These are phyloP conservation scores for Rhineura floridana DNA, from an alignment of 2,113 vertebrate species.

Conservation along the genomic window DNA sequence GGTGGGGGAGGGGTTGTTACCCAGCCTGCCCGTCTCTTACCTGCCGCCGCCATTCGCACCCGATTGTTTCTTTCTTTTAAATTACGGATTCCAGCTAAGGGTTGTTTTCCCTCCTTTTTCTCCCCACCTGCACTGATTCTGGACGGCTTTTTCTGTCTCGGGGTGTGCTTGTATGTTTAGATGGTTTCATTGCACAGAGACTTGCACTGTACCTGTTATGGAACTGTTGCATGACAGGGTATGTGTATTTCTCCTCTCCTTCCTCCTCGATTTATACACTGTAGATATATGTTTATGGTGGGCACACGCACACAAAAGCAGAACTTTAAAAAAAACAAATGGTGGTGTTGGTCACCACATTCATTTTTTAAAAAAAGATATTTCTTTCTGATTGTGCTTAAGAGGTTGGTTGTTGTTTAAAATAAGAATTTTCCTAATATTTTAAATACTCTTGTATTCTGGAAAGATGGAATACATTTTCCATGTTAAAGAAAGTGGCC, in stretches of 20 bases:
- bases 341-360: not conserved
- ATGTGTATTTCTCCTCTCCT: not conserved
- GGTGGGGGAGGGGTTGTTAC: not conserved
- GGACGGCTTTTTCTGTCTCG: not conserved
- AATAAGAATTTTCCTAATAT: not conserved
- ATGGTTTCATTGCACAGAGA: not conserved
- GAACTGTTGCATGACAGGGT: constrained; percentile 7
- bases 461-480: not conserved
- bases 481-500: constrained; percentile 33
- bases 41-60: not conserved
- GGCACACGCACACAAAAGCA: not conserved
- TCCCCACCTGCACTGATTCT: not conserved
- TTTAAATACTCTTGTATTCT: not conserved
- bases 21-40: not conserved
- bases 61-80: not conserved
- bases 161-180: not conserved
- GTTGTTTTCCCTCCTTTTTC: not conserved
- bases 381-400: not conserved
- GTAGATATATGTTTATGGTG: not conserved
- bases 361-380: no score
- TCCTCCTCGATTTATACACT: not conserved
- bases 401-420: not conserved
- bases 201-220: not conserved
- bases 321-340: not conserved
- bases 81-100: not conserved